Evolutionary conservation across 2,113 vertebrate species (phyloP), one percentile per base, ranked within the genome.

Genomic region (human (Homo sapiens)): DNA sequence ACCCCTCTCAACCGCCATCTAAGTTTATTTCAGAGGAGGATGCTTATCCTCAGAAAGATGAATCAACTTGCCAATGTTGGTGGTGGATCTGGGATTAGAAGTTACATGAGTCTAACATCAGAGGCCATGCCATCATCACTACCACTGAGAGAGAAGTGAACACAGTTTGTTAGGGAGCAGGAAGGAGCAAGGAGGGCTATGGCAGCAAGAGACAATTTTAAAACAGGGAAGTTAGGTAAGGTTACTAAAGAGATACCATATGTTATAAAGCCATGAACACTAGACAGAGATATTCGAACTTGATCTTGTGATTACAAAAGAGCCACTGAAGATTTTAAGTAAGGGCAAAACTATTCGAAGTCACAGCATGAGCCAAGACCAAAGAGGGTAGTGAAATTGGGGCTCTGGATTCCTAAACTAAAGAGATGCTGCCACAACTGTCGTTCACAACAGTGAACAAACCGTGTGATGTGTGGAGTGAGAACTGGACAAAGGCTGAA

Each of bases 251-350:
- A 45, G n/a, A 48, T 8, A 52, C 68, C 32, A 3, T 13, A 27
- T 22, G 8, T 30, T 27, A 4, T 68, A 80, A 13, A 80, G 30
- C 32, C 35, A 30, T 23, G 52, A 75, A 94, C 75, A 94, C 57
- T 8, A 79, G 25, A 64, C 30, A 83, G 78, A 43, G 38, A 90
- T 0, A 45, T 94, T 35, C 57, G 40, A 90, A 79, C 40, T 66
- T 89, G n/a, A 75, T 55, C 40, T 50, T 48, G 30, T 13, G 8
- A 17, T 90, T 85, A 38, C 4, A 73, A 73, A 95, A 96, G 81
- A 94, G 12, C n/a, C 70, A 70, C 1, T 25, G 68, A 75, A 55
- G 50, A n/a, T 70, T 89, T 86, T 55, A 48, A 81, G 76, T n/a
- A 85, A 57, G 5, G 18, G 6, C 10, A 52, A 52, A 16, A 82